A percentile compares a stretch with the other conserved stretches of the same genome.
These are phyloP conservation scores for Triplophysa tibetana DNA, from an alignment of 2,113 vertebrate species.

Conservation along the genomic window DNA sequence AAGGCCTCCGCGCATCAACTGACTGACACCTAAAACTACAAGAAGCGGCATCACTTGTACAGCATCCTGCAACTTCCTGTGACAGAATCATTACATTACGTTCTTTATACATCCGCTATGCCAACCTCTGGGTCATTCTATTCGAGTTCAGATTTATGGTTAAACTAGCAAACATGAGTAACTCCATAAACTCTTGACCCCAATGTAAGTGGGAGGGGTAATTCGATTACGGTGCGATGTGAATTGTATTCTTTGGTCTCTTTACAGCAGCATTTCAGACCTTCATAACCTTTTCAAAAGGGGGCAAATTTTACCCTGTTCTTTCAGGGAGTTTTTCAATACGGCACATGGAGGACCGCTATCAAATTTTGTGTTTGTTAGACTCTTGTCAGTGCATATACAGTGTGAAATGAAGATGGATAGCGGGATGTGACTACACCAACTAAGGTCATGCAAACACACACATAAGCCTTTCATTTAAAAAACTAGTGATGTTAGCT, in stretches of 20 bases:
- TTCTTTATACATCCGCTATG: not conserved
- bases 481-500: constrained; percentile 14
- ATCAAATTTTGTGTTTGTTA: constrained; percentile 22
- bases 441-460: constrained; percentile 18
- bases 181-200: constrained; percentile 13
- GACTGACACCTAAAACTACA: constrained; percentile 36
- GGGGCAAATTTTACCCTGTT: not conserved
- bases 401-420: constrained; percentile 40
- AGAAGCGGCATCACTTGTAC: not conserved
- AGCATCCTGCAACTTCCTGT: constrained; percentile 11
- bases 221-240: not conserved
- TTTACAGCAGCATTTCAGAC: not conserved
- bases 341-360: constrained; percentile 9
- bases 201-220: constrained; percentile 5
- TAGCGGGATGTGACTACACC: constrained; percentile 6
- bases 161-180: not conserved
- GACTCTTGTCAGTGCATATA: constrained; percentile 35
- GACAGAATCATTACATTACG: constrained; percentile 23
- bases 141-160: constrained; percentile 1
- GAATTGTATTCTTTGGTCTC: not conserved
- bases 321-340: not conserved
- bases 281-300: not conserved
- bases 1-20: constrained; percentile 10
- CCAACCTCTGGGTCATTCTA: not conserved
- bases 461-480: constrained; percentile 40